Percentiles rank a stretch among this genome's conserved stretches.
Conservation (phyloP, 2,113 vertebrate genomes). For the Circaetus gallicus region DNA sequence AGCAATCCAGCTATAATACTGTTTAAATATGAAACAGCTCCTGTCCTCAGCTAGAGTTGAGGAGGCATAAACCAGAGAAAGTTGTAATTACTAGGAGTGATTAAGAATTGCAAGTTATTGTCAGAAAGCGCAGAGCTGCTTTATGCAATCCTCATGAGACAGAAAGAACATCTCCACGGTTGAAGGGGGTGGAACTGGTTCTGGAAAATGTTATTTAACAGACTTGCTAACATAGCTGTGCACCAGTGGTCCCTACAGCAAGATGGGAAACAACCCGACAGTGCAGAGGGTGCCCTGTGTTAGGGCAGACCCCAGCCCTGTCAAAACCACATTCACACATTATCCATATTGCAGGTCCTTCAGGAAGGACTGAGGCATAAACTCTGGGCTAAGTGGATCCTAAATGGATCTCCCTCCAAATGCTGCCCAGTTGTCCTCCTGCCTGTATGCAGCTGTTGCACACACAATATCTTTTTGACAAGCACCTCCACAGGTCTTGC, state of each 20-base stretch:
- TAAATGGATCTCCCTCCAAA: no score
- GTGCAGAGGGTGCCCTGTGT: fast-evolving
- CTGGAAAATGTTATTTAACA: background rate
- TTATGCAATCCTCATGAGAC: background rate
- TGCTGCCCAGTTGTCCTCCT: background rate
- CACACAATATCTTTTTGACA: no score
- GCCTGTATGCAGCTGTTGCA: fast-evolving
- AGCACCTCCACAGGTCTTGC: background rate
- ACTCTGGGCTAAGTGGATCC: background rate
- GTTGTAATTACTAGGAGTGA: conserved; percentile 63
- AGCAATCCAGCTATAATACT: conserved; percentile 26
- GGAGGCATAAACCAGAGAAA: conserved; percentile 25
- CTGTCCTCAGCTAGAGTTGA: conserved; percentile 31
- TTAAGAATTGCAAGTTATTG: conserved; percentile 51
- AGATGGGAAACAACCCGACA: no score
- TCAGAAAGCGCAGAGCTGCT: background rate
- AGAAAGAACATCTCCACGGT: background rate
- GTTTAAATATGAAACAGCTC: conserved; percentile 64
- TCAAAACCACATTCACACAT: background rate
- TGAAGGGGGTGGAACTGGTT: fast-evolving
- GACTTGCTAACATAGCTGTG: background rate
- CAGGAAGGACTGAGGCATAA: background rate
- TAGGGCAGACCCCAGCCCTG: background rate
- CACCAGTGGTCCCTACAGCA: background rate
- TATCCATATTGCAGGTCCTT: fast-evolving